These are phyloP conservation scores for Calypte anna DNA, from an alignment of 2,113 vertebrate genomes.

Conservation along the genomic window DNA sequence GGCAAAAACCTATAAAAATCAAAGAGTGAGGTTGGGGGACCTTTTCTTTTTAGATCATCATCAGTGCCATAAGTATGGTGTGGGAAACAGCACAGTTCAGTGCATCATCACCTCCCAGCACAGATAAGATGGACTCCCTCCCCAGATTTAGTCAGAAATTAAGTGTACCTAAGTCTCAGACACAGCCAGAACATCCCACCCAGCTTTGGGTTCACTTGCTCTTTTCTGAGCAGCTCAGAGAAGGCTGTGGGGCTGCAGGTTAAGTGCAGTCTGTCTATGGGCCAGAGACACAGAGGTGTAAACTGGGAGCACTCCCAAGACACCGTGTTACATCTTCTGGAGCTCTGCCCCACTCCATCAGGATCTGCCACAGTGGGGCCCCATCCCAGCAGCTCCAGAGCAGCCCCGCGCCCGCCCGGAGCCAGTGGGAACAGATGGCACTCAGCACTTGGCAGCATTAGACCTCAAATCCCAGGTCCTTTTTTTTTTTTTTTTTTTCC, in stretches of 20 bases:
- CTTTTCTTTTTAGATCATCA: not conserved
- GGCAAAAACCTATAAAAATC: not conserved
- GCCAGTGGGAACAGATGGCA: constrained; percentile 64
- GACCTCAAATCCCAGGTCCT: constrained; percentile 6
- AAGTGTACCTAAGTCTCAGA: not conserved
- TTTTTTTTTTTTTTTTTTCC: not conserved
- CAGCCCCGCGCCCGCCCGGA: not conserved
- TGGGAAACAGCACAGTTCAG: not conserved
- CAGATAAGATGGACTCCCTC: not conserved
- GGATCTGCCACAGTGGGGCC: not conserved
- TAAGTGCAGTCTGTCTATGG: constrained; percentile 38
- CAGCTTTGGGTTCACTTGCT: not conserved
- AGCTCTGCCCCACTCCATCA: constrained; percentile 10
- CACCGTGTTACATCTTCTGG: constrained; percentile 13
- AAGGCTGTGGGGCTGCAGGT: not conserved
- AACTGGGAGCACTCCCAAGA: constrained; percentile 59
- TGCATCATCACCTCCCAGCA: not conserved
- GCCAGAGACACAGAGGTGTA: constrained; percentile 11
- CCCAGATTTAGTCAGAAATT: not conserved
- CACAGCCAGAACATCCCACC: not conserved
- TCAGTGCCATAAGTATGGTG: accelerated
- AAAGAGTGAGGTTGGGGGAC: accelerated
- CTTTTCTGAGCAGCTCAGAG: not conserved
- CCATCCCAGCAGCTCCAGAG: constrained; percentile 27
- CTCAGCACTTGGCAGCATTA: constrained; percentile 64